Percentiles rank a stretch among this genome's conserved stretches.
Evolutionary conservation across 2,797 vertebrate genomes (phyloP).

Genomic region (Pteronotus mesoamericanus): DNA sequence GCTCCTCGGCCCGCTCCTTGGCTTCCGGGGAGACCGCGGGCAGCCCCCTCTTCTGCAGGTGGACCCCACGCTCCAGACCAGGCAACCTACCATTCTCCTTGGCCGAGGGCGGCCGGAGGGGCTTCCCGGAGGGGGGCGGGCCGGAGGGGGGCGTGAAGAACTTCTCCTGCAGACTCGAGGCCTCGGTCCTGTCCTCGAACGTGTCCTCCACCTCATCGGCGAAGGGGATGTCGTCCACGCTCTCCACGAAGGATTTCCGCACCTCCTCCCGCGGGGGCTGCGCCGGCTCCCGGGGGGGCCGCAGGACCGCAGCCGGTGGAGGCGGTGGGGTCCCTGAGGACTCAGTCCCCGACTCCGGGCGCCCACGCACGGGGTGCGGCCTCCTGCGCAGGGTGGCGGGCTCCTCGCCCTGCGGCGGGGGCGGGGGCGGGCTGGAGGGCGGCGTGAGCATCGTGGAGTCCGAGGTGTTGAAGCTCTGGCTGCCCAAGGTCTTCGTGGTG

Average conservation of each 20-base stretch:
- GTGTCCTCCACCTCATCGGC: conserved; percentile 96
- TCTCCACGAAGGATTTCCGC: conserved; percentile 95
- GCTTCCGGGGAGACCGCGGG: conserved; percentile 91
- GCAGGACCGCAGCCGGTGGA: conserved; percentile 58
- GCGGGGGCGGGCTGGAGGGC: conserved; percentile 95
- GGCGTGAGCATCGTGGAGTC: conserved; percentile 97
- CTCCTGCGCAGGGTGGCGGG: conserved; percentile 89
- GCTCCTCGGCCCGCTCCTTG: conserved; percentile 93
- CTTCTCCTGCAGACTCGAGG: conserved; percentile 85
- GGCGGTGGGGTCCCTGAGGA: conserved; percentile 67
- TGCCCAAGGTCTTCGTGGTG: conserved; percentile 88
- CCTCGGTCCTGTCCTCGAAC: conserved; percentile 90
- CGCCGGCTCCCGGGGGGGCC: conserved; percentile 78
- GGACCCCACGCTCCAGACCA: conserved; percentile 73
- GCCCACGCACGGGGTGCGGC: conserved; percentile 85
- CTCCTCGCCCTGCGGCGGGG: conserved; percentile 93
- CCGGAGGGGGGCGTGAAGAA: conserved; percentile 91
- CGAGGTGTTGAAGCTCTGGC: conserved; percentile 91
- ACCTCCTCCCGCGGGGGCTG: conserved; percentile 80
- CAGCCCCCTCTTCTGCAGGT: conserved; percentile 82
- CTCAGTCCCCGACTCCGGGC: conserved; percentile 79
- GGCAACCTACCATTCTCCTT: conserved; percentile 90
- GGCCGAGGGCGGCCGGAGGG: conserved; percentile 82
- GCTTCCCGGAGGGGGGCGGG: conserved; percentile 79
- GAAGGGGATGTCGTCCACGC: conserved; percentile 96